Evolutionary conservation across 2,113 vertebrate species (phyloP).

Genomic region (Chauna torquata): DNA sequence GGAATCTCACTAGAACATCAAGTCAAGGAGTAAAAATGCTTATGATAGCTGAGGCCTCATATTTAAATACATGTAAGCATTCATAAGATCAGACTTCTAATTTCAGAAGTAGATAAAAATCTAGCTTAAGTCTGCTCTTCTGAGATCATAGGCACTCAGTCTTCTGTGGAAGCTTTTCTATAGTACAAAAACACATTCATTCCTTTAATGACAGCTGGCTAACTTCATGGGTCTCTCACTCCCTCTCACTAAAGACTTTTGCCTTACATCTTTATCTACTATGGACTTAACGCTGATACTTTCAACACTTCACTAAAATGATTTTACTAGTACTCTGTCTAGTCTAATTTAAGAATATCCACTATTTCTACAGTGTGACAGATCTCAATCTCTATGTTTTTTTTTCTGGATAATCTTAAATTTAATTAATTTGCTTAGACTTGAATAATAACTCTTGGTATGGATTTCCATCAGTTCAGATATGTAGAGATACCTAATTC

Average conservation of each 20-base stretch:
- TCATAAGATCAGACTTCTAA: not conserved
- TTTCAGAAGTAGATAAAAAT: constrained; percentile 19
- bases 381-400: not conserved
- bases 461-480: not conserved
- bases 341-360: not conserved
- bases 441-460: not conserved
- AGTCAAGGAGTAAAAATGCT: not conserved
- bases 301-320: not conserved
- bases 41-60: not conserved
- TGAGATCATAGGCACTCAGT: not conserved
- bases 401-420: not conserved
- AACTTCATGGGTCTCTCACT: not conserved
- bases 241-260: not conserved
- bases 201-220: not conserved
- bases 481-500: not conserved
- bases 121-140: not conserved
- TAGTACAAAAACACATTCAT: not conserved
- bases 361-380: not conserved
- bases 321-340: not conserved
- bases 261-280: not conserved
- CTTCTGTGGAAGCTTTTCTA: not conserved
- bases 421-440: not conserved
- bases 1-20: not conserved
- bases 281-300: not conserved
- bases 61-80: not conserved